Conservation (phyloP, 2,888 invertebrate genomes). For the Cepaea hortensis region DNA sequence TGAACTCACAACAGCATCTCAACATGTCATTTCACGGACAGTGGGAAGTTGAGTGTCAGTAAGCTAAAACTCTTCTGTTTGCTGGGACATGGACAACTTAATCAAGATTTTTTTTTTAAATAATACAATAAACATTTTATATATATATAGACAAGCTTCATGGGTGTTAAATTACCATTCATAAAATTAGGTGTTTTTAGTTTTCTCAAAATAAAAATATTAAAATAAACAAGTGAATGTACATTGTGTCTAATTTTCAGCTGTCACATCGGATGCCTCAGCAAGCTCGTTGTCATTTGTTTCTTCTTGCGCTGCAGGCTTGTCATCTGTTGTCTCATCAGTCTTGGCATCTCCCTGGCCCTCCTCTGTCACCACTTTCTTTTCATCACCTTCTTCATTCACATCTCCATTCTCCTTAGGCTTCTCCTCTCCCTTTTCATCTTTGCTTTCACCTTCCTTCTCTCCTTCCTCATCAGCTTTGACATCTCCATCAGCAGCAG, state of each 20-base stretch:
- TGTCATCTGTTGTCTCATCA: neutral
- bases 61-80: too few relatives aligned
- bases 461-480: constrained; percentile 37
- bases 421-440: constrained; percentile 41
- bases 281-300: constrained; percentile 89
- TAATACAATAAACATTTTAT: too few relatives aligned
- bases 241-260: constrained; percentile 16
- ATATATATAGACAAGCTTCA: too few relatives aligned
- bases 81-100: too few relatives aligned
- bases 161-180: neutral
- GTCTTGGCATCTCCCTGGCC: constrained; percentile 11
- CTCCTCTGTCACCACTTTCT: constrained; percentile 25
- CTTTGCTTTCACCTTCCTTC: constrained; percentile 40
- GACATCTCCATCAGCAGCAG: constrained; percentile 21
- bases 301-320: constrained; percentile 15
- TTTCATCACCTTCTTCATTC: constrained; percentile 37
- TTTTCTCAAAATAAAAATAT: neutral
- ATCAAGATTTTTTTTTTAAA: too few relatives aligned
- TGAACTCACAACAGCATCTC: too few relatives aligned
- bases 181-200: neutral
- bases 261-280: constrained; percentile 86
- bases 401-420: constrained; percentile 45
- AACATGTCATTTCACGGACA: too few relatives aligned
- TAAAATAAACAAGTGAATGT: neutral
- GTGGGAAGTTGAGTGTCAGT: too few relatives aligned